phyloP scores from a whole-genome alignment of 2,113 vertebrate genomes.

The Gadus chalcogrammus region DNA sequence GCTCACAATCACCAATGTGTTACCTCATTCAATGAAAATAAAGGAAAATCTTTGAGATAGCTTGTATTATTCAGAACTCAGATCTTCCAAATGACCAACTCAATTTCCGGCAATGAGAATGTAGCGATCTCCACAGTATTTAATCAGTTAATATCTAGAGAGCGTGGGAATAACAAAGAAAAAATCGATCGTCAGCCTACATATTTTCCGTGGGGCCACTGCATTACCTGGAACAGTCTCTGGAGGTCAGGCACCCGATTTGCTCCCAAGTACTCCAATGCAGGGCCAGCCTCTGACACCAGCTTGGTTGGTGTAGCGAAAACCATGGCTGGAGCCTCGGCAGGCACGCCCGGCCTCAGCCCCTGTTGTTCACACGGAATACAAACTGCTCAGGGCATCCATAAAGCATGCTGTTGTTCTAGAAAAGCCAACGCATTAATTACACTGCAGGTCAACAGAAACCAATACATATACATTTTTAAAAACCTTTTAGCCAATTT shows the following conservation, averaged over 20 bases:
- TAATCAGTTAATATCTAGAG: no score
- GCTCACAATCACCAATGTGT: no score
- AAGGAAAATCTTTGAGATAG: no score
- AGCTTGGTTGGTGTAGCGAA: slow-evolving; percentile 82
- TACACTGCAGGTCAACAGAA: background rate
- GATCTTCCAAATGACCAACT: no score
- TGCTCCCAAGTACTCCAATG: slow-evolving; percentile 65
- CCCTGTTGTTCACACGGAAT: slow-evolving; percentile 76
- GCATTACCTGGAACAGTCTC: slow-evolving; percentile 86
- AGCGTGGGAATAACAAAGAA: no score
- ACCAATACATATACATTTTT: background rate
- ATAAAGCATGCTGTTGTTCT: background rate
- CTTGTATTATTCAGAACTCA: no score
- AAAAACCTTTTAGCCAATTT: background rate
- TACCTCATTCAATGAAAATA: no score
- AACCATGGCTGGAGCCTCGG: slow-evolving; percentile 77
- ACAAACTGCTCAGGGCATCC: background rate
- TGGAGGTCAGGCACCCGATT: slow-evolving; percentile 88
- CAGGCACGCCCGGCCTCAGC: slow-evolving; percentile 73
- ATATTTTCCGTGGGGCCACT: background rate
- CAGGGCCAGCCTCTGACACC: slow-evolving; percentile 59
- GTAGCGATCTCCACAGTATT: no score
- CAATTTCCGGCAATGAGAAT: no score
- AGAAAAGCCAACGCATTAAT: slow-evolving; percentile 3
- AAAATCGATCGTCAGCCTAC: no score